These are phyloP conservation scores for Falco cherrug DNA, from an alignment of 2,797 vertebrate species.

Conservation along the genomic window DNA sequence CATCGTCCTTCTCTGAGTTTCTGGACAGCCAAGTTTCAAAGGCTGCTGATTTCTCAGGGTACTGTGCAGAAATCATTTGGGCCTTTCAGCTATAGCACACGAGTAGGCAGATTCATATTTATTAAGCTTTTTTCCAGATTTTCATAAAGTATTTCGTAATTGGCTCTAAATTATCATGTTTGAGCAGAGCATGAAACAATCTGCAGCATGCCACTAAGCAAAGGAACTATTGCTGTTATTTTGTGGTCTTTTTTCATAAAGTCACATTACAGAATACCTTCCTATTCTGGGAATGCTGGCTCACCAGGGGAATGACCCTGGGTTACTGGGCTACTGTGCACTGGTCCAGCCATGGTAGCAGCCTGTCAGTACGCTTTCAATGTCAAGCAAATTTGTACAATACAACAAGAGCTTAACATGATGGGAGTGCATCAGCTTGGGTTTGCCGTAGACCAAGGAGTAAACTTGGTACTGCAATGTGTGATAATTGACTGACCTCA, in stretches of 20 bases:
- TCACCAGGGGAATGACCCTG: neutral
- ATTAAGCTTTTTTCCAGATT: conserved; percentile 15
- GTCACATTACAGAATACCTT: neutral
- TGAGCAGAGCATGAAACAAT: conserved; percentile 13
- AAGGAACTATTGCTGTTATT: neutral
- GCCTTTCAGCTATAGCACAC: neutral
- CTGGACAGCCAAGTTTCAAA: neutral
- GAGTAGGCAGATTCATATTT: neutral
- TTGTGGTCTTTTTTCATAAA: neutral
- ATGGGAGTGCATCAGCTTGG: neutral
- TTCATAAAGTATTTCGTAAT: conserved; percentile 30
- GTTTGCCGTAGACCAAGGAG: neutral
- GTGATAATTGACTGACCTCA: neutral
- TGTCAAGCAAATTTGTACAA: neutral
- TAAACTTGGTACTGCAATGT: neutral
- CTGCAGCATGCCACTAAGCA: neutral
- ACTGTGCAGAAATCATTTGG: neutral
- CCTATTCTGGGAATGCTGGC: accelerated
- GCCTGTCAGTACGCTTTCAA: accelerated
- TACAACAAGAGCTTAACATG: neutral
- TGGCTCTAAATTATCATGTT: neutral
- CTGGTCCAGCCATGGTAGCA: neutral
- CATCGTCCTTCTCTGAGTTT: neutral
- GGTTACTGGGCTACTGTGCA: neutral
- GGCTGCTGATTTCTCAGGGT: neutral